Conservation (phyloP, 2,797 vertebrate species). For the Coluber constrictor region DNA sequence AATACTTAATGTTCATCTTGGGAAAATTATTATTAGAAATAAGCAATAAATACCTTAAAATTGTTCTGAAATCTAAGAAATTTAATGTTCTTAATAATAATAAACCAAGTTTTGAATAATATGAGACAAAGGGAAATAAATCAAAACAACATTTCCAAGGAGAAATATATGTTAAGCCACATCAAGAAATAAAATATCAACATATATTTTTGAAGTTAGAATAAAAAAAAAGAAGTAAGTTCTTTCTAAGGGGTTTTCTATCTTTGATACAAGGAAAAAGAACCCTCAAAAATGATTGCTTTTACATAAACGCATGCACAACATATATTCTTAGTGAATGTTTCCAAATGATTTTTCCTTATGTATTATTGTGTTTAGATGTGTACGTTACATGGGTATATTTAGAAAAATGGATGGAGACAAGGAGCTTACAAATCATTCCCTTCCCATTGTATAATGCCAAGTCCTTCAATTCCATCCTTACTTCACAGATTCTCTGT, state of each 20-base stretch:
- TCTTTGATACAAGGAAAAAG: neutral
- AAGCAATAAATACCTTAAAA: conserved; percentile 30
- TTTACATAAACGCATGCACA: neutral
- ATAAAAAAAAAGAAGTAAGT: neutral
- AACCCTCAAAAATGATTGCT: neutral
- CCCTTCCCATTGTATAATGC: neutral
- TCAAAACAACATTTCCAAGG: neutral
- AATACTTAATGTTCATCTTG: conserved; percentile 46
- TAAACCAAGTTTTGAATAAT: neutral
- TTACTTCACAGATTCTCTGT: neutral
- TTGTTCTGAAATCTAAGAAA: conserved; percentile 13
- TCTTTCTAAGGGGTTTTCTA: neutral
- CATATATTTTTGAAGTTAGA: neutral
- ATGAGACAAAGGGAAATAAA: neutral
- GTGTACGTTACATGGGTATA: neutral
- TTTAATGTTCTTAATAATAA: neutral
- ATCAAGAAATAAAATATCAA: neutral
- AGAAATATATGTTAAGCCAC: neutral
- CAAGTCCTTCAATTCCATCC: neutral
- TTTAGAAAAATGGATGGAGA: neutral
- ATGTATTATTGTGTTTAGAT: neutral
- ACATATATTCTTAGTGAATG: neutral
- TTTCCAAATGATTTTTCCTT: neutral
- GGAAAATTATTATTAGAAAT: conserved; percentile 14
- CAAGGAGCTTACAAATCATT: neutral